Evolutionary conservation across 2,888 invertebrate genomes (phyloP).

Genomic region (Mesodorylaimus sp.): DNA sequence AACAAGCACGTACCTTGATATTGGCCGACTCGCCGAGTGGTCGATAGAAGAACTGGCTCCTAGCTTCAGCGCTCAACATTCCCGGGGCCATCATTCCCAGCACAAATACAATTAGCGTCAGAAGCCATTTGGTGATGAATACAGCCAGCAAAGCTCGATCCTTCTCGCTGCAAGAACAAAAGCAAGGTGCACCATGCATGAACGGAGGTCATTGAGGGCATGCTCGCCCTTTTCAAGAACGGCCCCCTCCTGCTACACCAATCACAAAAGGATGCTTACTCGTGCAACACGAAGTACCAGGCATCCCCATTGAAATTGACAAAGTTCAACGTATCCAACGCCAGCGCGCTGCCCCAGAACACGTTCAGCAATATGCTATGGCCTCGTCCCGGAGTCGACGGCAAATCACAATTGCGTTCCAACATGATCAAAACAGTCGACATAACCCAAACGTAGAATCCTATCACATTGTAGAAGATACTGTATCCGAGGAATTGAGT

Average conservation of each 20-base stretch:
- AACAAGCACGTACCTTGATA: too few relatives aligned
- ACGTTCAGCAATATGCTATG: conserved; percentile 11
- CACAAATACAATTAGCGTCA: conserved; percentile 7
- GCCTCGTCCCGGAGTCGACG: conserved; percentile 9
- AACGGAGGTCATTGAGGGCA: too few relatives aligned
- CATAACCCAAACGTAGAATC: conserved; percentile 1
- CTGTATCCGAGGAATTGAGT: conserved; percentile 4
- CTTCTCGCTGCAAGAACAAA: not conserved
- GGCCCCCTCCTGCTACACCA: too few relatives aligned
- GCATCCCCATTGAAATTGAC: conserved; percentile 6
- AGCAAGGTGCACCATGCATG: too few relatives aligned
- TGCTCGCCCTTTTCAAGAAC: too few relatives aligned
- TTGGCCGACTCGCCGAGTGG: too few relatives aligned
- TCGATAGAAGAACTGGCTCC: conserved; percentile 9
- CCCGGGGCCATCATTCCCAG: conserved; percentile 13
- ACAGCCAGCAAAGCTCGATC: conserved; percentile 1
- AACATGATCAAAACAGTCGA: not conserved
- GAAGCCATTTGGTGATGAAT: conserved; percentile 5
- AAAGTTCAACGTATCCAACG: conserved; percentile 9
- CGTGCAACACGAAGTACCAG: conserved; percentile 8
- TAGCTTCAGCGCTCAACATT: conserved; percentile 4
- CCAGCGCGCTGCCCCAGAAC: conserved; percentile 11
- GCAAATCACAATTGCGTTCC: conserved; percentile 13
- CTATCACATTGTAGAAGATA: not conserved
- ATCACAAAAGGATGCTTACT: too few relatives aligned